Evolutionary conservation across 2,888 invertebrate species (phyloP).

Genomic region (Tetranychus truncatus): DNA sequence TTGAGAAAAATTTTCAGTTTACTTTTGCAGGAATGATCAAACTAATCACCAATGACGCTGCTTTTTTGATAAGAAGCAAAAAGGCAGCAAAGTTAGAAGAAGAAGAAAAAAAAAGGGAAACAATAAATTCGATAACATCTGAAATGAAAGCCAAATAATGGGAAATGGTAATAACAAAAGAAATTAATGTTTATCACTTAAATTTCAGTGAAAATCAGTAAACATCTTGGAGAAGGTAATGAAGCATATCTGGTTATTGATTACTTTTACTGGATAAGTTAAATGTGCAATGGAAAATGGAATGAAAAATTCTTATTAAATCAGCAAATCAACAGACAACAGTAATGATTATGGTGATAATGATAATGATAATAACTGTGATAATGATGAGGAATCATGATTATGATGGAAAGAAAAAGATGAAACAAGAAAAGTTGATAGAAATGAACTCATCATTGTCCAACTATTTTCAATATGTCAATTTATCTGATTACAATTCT

Average conservation of each 20-base stretch:
- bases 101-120: background rate
- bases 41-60: background rate
- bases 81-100: background rate
- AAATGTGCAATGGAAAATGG: no score
- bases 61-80: background rate
- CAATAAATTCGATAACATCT: background rate
- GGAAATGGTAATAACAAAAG: background rate
- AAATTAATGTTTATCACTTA: background rate
- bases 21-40: background rate
- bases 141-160: background rate
- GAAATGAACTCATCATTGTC: background rate
- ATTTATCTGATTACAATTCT: background rate
- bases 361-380: background rate
- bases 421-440: no score
- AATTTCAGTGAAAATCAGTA: background rate
- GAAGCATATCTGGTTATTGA: background rate
- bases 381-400: background rate
- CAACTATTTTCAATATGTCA: background rate
- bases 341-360: background rate
- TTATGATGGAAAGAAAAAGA: no score
- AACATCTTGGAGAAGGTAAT: background rate
- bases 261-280: background rate
- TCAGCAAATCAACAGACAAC: background rate
- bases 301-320: no score
- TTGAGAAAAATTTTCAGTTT: background rate